Base-by-base conservation (phyloP, 2,888 invertebrate genomes). In the Hyposoter didymator region DNA sequence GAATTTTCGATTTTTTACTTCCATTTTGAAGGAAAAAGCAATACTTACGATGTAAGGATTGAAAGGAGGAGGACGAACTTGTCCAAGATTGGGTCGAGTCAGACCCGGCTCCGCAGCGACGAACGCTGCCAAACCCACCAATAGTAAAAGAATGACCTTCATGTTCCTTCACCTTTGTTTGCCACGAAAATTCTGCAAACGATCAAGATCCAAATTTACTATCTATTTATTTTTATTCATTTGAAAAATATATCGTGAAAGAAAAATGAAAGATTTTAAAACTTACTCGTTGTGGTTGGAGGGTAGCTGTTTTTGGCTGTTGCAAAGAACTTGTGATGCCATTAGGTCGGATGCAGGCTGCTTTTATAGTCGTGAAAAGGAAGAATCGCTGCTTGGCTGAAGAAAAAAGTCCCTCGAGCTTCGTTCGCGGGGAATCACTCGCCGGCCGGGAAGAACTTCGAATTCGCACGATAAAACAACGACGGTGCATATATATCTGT, bases 351-450 rank as follows among this genome's bases (percentile, higher is more conserved):
- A 10, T 49, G 17, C 72, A 5, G 6, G 12, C 5, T 10, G 72
- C 35, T 49, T 72, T 49, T 72, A 72, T 49, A 49, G 10, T 49
- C 49, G 49, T 12, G 19, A 5, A 35, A 32, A 3, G 49, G 52
- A 14, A 47, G n/a, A 28, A 14, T 6, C 32, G 17, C 7, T 19
- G 17, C 45, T 17, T 19, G 17, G 7, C 5, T 17, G 3, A 47
- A 47, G 17, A 17, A 66, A 66, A 66, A 35, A 47, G 45, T 69
- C 28, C 22, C 32, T n/a, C 14, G 43, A 35, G 19, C 35, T 22
- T 35, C 32, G 2, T 12, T 19, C 52, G 12, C 72, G 72, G 72
- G 70, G 72, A 72, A 19, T 72, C 52, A 72, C 72, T 49, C 35
- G 49, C 19, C 28, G 28, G 28, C 52, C 69, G 69, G 69, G 69